Evolutionary conservation across 2,797 vertebrate species (phyloP).

Genomic region (Nothura maculosa): DNA sequence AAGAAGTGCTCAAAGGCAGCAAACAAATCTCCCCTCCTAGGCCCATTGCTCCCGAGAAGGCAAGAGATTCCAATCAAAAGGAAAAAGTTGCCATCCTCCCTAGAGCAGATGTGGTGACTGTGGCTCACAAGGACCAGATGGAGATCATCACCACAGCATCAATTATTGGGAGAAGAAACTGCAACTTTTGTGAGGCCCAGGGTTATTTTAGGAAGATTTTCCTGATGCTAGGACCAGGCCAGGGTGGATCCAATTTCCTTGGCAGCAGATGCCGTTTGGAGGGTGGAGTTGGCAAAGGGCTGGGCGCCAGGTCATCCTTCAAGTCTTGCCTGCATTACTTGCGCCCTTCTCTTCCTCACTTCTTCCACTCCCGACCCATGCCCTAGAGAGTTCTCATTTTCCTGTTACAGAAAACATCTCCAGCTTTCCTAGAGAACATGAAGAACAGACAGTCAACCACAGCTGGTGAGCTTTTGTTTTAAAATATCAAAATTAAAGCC

Average conservation of each 20-base stretch:
- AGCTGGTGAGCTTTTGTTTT: not conserved
- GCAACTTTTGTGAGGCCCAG: conserved; percentile 7
- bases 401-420: not conserved
- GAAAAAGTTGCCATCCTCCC: not conserved
- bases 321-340: not conserved
- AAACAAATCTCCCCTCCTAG: not conserved
- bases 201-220: conserved; percentile 39
- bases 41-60: not conserved
- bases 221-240: not conserved
- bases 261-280: not conserved
- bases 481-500: not conserved
- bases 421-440: not conserved
- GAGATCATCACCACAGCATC: conserved; percentile 16
- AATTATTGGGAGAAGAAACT: conserved; percentile 24
- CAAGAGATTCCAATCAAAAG: not conserved
- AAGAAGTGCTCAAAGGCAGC: not conserved
- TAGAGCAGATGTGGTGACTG: not conserved
- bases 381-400: not conserved
- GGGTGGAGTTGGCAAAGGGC: not conserved
- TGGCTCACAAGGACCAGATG: not conserved
- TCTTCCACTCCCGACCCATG: not conserved
- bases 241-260: not conserved
- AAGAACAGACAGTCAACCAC: not conserved
- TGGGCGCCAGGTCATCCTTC: not conserved
- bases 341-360: conserved; percentile 10